Percentiles rank a stretch among this genome's conserved stretches.
phyloP scores from a whole-genome alignment of 2,113 vertebrate genomes.

The Neomonachus schauinslandi region DNA sequence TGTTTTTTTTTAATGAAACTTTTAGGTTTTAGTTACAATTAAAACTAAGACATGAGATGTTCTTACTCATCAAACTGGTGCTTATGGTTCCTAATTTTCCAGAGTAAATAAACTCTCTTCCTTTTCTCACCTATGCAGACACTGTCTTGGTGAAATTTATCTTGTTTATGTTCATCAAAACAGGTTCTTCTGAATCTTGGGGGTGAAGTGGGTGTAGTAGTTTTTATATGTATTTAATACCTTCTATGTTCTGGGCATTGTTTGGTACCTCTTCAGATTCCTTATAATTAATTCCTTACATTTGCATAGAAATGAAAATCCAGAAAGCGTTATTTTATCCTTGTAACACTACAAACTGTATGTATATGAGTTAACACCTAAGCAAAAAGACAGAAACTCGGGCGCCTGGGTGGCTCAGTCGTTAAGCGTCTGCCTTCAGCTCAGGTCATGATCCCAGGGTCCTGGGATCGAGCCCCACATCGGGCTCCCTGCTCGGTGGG shows the following conservation, averaged over 20 bases:
- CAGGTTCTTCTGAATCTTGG: neutral
- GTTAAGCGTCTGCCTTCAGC: too few relatives aligned
- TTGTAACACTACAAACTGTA: neutral
- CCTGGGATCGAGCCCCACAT: too few relatives aligned
- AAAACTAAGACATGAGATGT: neutral
- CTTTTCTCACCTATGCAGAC: neutral
- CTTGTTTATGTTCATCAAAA: neutral
- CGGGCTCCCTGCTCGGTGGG: too few relatives aligned
- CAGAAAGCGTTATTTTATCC: neutral
- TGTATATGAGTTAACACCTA: neutral
- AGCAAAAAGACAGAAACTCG: neutral
- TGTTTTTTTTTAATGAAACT: slow-evolving; percentile 52
- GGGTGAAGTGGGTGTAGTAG: accelerated
- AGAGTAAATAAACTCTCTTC: neutral
- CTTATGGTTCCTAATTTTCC: slow-evolving; percentile 6
- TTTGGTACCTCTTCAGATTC: neutral
- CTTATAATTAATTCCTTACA: neutral
- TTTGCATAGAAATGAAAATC: neutral
- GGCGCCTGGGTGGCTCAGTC: too few relatives aligned
- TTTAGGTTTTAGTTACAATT: slow-evolving; percentile 60
- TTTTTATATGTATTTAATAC: neutral
- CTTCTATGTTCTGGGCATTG: neutral
- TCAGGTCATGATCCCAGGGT: too few relatives aligned
- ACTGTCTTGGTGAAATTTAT: neutral
- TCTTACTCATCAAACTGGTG: neutral